These are phyloP conservation scores for Schizopygopsis malacanthus DNA, from an alignment of 2,797 vertebrate species.

Conservation along the genomic window DNA sequence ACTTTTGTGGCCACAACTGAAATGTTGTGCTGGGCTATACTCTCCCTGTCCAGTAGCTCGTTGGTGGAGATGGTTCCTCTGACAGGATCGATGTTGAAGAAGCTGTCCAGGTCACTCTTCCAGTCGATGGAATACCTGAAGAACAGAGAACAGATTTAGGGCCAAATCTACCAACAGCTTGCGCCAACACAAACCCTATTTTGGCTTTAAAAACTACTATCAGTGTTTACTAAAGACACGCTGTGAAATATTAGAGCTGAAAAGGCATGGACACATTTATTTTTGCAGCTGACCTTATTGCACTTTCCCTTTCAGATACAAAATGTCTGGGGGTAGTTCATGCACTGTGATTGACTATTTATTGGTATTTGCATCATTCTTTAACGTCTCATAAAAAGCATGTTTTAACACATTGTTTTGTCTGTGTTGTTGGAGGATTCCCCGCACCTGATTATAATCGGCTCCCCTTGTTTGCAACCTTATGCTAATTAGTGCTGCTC, in stretches of 20 bases:
- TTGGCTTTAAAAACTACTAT: neutral
- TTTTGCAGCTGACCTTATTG: neutral
- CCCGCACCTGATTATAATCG: neutral
- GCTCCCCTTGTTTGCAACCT: no score
- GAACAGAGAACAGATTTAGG: neutral
- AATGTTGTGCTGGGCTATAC: conserved; percentile 92
- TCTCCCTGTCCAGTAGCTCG: conserved; percentile 93
- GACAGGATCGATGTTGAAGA: conserved; percentile 92
- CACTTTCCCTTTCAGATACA: neutral
- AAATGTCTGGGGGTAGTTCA: neutral
- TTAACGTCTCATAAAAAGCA: neutral
- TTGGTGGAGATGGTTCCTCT: conserved; percentile 96
- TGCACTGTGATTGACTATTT: neutral
- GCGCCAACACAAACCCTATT: neutral
- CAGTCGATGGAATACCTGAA: conserved; percentile 95
- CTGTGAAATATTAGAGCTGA: neutral
- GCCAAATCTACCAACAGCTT: neutral
- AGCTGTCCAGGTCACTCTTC: conserved; percentile 92
- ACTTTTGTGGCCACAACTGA: conserved; percentile 96
- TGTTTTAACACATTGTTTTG: neutral
- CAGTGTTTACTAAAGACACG: neutral
- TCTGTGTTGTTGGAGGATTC: neutral
- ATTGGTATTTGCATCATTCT: no score
- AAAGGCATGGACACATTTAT: neutral
- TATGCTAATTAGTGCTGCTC: no score